A percentile compares a stretch with the other conserved stretches of the same genome.
Conservation (phyloP, 2,113 vertebrate genomes). For the Pterocles burchelli region DNA sequence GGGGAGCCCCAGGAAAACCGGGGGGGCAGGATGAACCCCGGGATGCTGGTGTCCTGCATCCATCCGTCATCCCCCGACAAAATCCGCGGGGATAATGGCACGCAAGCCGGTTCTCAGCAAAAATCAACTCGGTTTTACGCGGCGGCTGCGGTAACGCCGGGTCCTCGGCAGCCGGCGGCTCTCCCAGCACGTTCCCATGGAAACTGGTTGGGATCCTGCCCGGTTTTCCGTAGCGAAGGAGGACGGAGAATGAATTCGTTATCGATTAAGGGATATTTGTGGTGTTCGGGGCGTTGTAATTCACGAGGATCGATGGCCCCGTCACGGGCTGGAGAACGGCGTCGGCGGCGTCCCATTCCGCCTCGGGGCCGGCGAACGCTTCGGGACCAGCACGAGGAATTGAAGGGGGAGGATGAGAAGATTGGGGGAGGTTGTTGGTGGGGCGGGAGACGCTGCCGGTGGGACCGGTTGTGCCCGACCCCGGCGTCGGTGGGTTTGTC, state of each 20-base stretch:
- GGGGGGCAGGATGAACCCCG: not conserved
- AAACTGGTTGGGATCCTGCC: not conserved
- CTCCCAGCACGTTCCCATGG: not conserved
- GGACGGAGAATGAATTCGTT: not conserved
- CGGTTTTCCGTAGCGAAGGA: not conserved
- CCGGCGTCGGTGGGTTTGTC: rapidly evolving
- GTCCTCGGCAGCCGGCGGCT: not conserved
- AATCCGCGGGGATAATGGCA: rapidly evolving
- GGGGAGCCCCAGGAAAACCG: not conserved
- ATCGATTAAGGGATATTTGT: not conserved
- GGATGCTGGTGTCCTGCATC: not conserved
- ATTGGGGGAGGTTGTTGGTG: no score
- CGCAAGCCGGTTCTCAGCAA: not conserved
- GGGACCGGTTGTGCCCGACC: not conserved
- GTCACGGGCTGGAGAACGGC: rapidly evolving
- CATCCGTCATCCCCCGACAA: no score
- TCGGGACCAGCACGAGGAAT: no score
- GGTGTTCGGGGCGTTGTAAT: not conserved
- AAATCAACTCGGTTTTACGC: rapidly evolving
- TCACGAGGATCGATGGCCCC: not conserved
- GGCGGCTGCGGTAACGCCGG: not conserved
- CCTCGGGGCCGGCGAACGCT: not conserved
- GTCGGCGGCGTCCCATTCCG: not conserved
- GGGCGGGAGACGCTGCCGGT: not conserved
- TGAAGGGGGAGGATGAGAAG: no score